A percentile compares a stretch with the other conserved stretches of the same genome.
These are phyloP conservation scores for Nebria ingens DNA, from an alignment of 1,140 invertebrate genomes.

Conservation along the genomic window DNA sequence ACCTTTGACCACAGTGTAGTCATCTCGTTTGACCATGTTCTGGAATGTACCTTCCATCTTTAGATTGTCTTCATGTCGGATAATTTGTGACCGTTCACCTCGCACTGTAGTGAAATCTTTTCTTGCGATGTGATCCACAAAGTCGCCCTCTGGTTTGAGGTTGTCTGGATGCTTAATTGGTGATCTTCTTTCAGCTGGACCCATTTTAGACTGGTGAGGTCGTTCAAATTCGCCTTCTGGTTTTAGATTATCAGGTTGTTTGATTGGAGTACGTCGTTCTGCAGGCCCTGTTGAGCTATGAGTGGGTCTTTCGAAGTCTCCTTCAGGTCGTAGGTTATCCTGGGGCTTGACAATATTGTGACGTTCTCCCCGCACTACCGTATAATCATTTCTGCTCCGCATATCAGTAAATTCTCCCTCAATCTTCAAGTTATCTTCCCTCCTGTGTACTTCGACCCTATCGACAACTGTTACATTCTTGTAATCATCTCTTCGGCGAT, in stretches of 20 bases:
- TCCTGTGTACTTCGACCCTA: conserved; percentile 37
- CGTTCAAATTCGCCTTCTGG: conserved; percentile 42
- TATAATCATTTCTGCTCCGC: conserved; percentile 9
- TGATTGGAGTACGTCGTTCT: conserved; percentile 29
- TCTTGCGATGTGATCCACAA: conserved; percentile 30
- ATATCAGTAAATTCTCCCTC: conserved; percentile 43
- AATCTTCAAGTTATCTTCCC: conserved; percentile 40
- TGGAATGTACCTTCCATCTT: conserved; percentile 42
- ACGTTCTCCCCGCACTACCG: conserved; percentile 19
- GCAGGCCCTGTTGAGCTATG: conserved; percentile 21
- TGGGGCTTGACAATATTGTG: conserved; percentile 29
- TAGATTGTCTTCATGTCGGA: conserved; percentile 36
- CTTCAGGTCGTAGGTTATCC: conserved; percentile 38
- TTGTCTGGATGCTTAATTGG: conserved; percentile 39
- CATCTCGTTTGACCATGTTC: conserved; percentile 40
- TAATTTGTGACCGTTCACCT: conserved; percentile 36
- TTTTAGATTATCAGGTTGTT: conserved; percentile 43
- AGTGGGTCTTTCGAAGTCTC: conserved; percentile 25
- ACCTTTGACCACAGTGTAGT: conserved; percentile 36
- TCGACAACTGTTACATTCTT: conserved; percentile 42
- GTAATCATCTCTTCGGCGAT: conserved; percentile 36
- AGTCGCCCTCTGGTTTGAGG: conserved; percentile 43
- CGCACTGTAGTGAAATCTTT: conserved; percentile 32
- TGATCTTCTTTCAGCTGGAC: conserved; percentile 42
- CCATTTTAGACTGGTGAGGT: conserved; percentile 35